These are phyloP conservation scores for Lepidocyrtoides sp. DNA, from an alignment of 2,888 invertebrate species.

Conservation along the genomic window DNA sequence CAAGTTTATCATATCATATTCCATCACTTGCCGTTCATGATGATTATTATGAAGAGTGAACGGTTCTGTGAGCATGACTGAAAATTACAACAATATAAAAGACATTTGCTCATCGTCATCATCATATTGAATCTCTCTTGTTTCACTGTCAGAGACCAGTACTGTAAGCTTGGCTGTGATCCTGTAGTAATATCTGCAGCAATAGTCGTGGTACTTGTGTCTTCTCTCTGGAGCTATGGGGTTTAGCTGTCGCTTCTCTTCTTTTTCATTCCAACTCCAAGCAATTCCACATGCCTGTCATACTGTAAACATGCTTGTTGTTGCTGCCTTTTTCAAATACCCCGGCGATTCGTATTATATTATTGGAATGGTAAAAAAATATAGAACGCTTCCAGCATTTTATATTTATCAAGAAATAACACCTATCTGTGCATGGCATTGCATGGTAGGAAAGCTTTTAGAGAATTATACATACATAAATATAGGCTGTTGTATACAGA, in stretches of 20 bases:
- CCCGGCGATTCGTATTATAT: not conserved
- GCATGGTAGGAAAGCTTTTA: not conserved
- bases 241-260: constrained; percentile 61
- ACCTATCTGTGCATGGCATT: constrained; percentile 10
- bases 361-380: not conserved
- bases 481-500: constrained; percentile 16
- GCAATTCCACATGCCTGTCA: constrained; percentile 66
- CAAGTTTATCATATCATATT: not conserved
- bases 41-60: not conserved
- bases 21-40: not conserved
- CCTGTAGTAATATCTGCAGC: not conserved
- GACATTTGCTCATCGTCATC: constrained; percentile 1
- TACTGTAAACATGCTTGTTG: constrained; percentile 48
- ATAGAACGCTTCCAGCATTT: not conserved
- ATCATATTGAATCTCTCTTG: constrained; percentile 9
- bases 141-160: constrained; percentile 8
- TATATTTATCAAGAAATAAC: constrained; percentile 17
- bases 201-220: not conserved
- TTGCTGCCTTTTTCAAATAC: not conserved
- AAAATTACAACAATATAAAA: not conserved
- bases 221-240: constrained; percentile 26
- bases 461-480: too few relatives aligned
- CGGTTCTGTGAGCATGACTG: not conserved
- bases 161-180: too few relatives aligned
- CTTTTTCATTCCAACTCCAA: constrained; percentile 49